phyloP scores from a whole-genome alignment of 2,113 vertebrate genomes.

The Nesogale talazaci region DNA sequence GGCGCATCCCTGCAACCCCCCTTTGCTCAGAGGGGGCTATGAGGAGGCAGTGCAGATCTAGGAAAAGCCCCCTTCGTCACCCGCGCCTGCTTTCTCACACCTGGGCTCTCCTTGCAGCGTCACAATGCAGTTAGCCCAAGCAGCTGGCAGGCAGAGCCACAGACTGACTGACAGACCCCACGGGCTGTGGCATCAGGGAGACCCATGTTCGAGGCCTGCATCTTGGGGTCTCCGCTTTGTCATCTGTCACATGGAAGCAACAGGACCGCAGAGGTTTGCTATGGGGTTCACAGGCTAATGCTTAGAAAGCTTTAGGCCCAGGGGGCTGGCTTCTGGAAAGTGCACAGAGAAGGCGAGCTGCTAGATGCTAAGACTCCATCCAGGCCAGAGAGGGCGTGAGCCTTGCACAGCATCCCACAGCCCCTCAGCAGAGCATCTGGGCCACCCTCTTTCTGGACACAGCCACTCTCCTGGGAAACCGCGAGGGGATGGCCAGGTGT shows the following conservation, averaged over 20 bases:
- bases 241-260: neutral
- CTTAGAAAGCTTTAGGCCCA: neutral
- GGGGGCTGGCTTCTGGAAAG: neutral
- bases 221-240: slow-evolving; percentile 19
- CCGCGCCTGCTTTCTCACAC: neutral
- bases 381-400: neutral
- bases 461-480: neutral
- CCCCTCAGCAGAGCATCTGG: neutral
- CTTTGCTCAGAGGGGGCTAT: neutral
- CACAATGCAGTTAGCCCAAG: neutral
- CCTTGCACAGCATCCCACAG: slow-evolving; percentile 3
- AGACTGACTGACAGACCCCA: neutral
- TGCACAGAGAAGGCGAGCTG: neutral
- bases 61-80: neutral
- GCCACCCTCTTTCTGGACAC: neutral
- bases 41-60: too few relatives aligned
- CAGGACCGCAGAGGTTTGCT: neutral
- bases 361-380: neutral
- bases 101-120: neutral
- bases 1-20: neutral
- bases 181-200: neutral
- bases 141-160: neutral
- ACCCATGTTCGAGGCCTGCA: neutral
- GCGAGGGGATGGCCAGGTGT: neutral
- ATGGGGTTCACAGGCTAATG: neutral